A percentile compares a stretch with the other conserved stretches of the same genome.
phyloP scores from a whole-genome alignment of 2,113 vertebrate species.

The Stercorarius parasiticus region DNA sequence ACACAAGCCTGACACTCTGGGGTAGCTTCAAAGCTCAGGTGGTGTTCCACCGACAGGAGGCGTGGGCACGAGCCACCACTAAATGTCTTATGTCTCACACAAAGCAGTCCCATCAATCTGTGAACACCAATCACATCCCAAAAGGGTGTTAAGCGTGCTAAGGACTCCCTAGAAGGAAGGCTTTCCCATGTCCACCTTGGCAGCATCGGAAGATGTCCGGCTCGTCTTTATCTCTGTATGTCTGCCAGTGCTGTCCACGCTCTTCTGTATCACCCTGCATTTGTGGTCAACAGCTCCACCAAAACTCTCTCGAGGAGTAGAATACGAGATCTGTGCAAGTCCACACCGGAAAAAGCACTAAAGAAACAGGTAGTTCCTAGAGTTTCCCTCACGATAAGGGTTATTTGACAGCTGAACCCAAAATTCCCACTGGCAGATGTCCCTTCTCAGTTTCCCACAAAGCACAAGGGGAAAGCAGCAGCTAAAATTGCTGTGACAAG shows the following conservation, averaged over 20 bases:
- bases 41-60: not conserved
- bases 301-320: not conserved
- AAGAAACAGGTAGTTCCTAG: not conserved
- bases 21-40: not conserved
- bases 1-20: fast-evolving
- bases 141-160: not conserved
- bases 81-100: not conserved
- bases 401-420: not conserved
- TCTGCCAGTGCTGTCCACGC: not conserved
- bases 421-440: not conserved
- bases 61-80: not conserved
- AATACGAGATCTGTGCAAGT: not conserved
- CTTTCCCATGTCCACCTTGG: not conserved
- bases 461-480: not conserved
- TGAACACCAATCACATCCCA: not conserved
- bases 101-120: too few relatives aligned
- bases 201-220: not conserved
- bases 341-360: not conserved
- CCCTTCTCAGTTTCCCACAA: not conserved
- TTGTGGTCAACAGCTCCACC: not conserved
- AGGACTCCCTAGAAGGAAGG: not conserved
- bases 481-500: not conserved
- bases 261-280: not conserved
- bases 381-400: not conserved
- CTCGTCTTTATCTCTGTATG: not conserved